Evolutionary conservation across 2,888 invertebrate genomes (phyloP), one percentile per base, ranked within the genome.

Genomic region (Drosophila histrio): DNA sequence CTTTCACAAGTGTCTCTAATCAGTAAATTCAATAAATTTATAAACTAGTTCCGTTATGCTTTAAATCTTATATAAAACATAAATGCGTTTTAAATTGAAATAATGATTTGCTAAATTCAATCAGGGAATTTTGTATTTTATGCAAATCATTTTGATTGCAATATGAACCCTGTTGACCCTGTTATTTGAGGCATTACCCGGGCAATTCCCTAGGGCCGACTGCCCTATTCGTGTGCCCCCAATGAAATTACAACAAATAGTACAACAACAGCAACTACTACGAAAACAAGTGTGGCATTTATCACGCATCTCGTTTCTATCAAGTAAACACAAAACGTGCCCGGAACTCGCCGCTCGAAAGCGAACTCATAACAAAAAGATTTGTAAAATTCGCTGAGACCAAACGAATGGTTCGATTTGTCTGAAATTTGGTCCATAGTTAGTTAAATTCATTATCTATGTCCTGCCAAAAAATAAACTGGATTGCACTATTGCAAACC

Each of bases 371-470:
- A 73, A 86, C 83, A 41, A 64, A 70, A 67, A 49, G 53, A 76
- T 79, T 89, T 83, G 53, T 53, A 78, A 88, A 83, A 88, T 85
- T 79, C 72, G 58, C 79, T 65, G 52, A 17, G n/a, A n/a, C 17
- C 38, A 58, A 73, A 78, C 63, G 13, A 30, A 1, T 49, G 0
- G 3, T 21, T 39, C 19, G 76, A 89, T 77, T 72, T 43, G 2
- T 0, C 21, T 67, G 6, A 76, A 74, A 83, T 47, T 89, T 54
- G 21, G 38, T 7, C 46, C 0, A 21, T 3, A 3, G 13, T 3
- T 65, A 24, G 32, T 1, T 1, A 0, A 8, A 1, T 1, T 1
- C 0, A 0, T 19, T 0, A 24, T 3, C 72, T 72, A 71, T 64
- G 1, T 13, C 0, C 24, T 3, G 11, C 3, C 22, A 0, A 68